These are phyloP conservation scores for Caenorhabditis inopinata DNA, from an alignment of 1,140 invertebrate genomes.

Conservation along the genomic window DNA sequence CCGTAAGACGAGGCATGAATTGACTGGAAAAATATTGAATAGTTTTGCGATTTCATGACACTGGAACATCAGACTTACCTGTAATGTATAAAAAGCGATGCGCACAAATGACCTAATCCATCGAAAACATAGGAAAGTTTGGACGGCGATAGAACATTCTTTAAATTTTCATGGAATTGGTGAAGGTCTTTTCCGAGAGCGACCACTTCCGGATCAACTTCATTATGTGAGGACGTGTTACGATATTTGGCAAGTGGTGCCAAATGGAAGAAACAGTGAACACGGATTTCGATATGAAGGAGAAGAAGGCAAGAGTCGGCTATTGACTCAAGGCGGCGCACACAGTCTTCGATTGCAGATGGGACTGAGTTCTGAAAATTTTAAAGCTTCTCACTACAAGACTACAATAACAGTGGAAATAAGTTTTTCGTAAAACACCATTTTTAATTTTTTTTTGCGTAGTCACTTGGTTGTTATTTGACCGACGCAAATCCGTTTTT, in stretches of 20 bases:
- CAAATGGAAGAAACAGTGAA: constrained; percentile 90
- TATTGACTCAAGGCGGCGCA: constrained; percentile 81
- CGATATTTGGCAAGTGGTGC: constrained; percentile 71
- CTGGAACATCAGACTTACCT: no score
- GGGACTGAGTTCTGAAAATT: constrained; percentile 12
- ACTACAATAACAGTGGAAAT: no score
- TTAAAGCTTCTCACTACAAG: no score
- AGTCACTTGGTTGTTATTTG: no score
- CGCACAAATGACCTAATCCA: constrained; percentile 82
- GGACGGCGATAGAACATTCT: constrained; percentile 74
- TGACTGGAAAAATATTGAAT: constrained; percentile 70
- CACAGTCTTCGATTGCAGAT: constrained; percentile 71
- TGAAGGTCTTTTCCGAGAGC: constrained; percentile 79
- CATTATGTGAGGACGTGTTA: constrained; percentile 70
- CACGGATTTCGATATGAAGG: constrained; percentile 85
- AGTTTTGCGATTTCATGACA: no score
- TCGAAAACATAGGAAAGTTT: constrained; percentile 91
- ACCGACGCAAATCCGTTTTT: no score
- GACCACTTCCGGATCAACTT: constrained; percentile 79
- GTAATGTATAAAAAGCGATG: constrained; percentile 81
- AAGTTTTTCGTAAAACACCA: no score
- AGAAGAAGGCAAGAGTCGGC: constrained; percentile 85
- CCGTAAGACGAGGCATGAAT: constrained; percentile 78
- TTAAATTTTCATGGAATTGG: constrained; percentile 78
- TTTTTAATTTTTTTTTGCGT: no score